A percentile compares a stretch with the other conserved stretches of the same genome.
phyloP scores from a whole-genome alignment of 2,888 invertebrate species.

The Ephialtes manifestator region DNA sequence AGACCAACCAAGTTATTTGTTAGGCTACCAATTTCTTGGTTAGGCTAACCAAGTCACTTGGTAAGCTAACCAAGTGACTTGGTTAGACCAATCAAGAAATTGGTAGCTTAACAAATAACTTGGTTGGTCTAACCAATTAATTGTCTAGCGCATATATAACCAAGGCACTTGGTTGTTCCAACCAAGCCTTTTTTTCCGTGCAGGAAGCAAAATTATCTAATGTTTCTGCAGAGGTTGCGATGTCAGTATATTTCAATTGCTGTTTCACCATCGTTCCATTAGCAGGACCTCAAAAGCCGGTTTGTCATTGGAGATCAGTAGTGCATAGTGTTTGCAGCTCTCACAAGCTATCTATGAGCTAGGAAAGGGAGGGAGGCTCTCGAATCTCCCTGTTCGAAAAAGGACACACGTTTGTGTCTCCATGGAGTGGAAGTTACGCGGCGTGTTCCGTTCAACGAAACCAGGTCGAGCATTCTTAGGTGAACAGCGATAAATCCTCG shows the following conservation, averaged over 20 bases:
- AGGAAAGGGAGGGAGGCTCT: background rate
- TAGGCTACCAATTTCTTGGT: too few relatives aligned
- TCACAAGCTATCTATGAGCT: background rate
- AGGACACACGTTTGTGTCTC: constrained; percentile 45
- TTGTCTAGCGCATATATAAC: too few relatives aligned
- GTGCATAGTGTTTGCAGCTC: background rate
- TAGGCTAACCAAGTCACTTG: too few relatives aligned
- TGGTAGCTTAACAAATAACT: too few relatives aligned
- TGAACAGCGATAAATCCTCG: constrained; percentile 56
- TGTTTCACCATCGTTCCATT: constrained; percentile 56
- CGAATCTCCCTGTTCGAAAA: constrained; percentile 59
- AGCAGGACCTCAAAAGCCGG: constrained; percentile 48
- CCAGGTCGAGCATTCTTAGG: constrained; percentile 61
- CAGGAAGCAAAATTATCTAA: background rate
- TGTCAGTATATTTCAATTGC: constrained; percentile 25
- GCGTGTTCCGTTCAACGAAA: constrained; percentile 46
- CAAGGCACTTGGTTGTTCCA: too few relatives aligned
- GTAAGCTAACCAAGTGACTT: too few relatives aligned
- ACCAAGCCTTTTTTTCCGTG: too few relatives aligned
- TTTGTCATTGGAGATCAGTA: constrained; percentile 56
- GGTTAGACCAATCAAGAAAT: too few relatives aligned
- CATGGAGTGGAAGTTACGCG: constrained; percentile 36
- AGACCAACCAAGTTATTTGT: too few relatives aligned
- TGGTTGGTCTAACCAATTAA: too few relatives aligned
- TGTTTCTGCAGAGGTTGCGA: background rate